Percentiles rank a stretch among this genome's conserved stretches.
These are phyloP conservation scores for Heterodera schachtii DNA, from an alignment of 1,140 invertebrate species.

Conservation along the genomic window DNA sequence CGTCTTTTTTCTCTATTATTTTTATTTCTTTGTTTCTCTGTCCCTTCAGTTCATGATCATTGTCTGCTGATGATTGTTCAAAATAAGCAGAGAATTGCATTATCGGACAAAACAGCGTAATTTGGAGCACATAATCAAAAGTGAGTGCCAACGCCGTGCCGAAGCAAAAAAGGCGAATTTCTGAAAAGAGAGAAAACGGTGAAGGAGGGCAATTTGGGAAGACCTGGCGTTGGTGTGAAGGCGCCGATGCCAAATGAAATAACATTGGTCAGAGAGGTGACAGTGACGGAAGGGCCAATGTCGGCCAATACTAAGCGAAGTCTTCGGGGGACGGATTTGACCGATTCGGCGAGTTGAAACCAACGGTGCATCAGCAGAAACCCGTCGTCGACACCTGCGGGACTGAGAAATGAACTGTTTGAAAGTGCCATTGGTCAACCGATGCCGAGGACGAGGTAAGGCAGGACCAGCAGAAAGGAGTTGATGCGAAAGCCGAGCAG, in stretches of 20 bases:
- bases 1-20: neutral
- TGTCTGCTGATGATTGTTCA: neutral
- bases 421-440: conserved; percentile 34
- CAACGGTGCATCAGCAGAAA: conserved; percentile 56
- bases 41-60: neutral
- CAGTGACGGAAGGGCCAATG: conserved; percentile 92
- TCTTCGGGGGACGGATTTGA: neutral
- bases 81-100: conserved; percentile 27
- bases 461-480: conserved; percentile 61
- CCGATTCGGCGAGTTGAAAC: conserved; percentile 27
- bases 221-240: conserved; percentile 79
- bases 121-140: conserved; percentile 39
- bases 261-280: conserved; percentile 93
- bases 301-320: neutral
- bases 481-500: conserved; percentile 54
- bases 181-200: conserved; percentile 36
- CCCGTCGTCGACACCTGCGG: conserved; percentile 57
- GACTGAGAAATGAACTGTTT: neutral
- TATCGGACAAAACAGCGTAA: conserved; percentile 40
- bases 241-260: conserved; percentile 95
- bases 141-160: conserved; percentile 47
- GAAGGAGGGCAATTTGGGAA: neutral
- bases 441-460: conserved; percentile 60
- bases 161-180: conserved; percentile 49
- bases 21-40: neutral